Evolutionary conservation across 1,140 invertebrate species (phyloP), one percentile per base, ranked within the genome.

Genomic region (Zaprionus nigranus): DNA sequence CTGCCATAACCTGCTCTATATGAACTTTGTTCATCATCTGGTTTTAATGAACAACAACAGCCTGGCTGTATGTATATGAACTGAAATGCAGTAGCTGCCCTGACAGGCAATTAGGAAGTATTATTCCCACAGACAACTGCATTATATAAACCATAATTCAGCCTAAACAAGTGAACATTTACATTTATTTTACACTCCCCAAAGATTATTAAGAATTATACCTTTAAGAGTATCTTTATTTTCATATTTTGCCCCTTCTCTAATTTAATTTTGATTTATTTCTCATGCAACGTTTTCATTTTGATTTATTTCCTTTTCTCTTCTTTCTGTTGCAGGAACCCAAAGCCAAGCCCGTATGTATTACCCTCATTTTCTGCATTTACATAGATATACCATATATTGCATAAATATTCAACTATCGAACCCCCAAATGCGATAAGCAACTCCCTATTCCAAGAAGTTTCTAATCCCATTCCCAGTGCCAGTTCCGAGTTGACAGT

Each of bases 311-410:
- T 36, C 22, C 0, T 63, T 68, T 79, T 85, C 75, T 69, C 43
- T 60, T 17, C 7, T 6, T 68, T 66, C 24, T 70, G 13, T 76
- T 77, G 43, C 91, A 92, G 91, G 91, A 92, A 87, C 91, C 91
- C 75, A 92, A 92, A 90, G 73, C 84, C 59, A 92, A 92, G 78
- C 79, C 85, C 79, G 91, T 92, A 92, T 61, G 91, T 92, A 91
- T 83, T 36, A 12, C 60, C 20, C 28, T 34, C 54, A 34, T 5
- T 11, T 20, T 26, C 51, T 34, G 30, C 40, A 61, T 62, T 57
- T 58, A 49, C 17, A 65, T 28, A 40, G 49, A 22, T 57, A 15
- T 2, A 40, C 12, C 12, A 62, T 58, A 71, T 59, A 30, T 60
- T 70, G 6, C 11, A 43, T 56, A 38, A 40, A 26, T 22, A 38